Evolutionary conservation across 2,797 vertebrate species (phyloP).

Genomic region (Acomys russatus): DNA sequence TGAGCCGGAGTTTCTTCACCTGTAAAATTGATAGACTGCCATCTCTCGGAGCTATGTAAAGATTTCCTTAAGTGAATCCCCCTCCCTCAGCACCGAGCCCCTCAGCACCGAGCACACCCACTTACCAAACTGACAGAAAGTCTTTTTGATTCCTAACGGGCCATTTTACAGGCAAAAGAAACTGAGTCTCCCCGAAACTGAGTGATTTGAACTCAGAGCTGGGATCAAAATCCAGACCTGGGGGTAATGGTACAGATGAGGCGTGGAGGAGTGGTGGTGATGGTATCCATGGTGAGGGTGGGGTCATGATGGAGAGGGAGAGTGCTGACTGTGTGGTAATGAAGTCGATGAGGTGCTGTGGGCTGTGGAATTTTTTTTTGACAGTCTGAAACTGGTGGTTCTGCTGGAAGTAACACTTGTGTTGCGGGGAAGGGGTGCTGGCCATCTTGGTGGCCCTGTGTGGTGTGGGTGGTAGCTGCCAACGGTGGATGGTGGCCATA

Average conservation of each 20-base stretch:
- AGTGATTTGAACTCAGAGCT: background rate
- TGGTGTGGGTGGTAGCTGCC: background rate
- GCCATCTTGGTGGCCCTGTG: background rate
- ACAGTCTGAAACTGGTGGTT: background rate
- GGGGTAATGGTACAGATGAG: no score
- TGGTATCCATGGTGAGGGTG: background rate
- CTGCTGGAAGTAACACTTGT: background rate
- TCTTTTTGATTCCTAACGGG: no score
- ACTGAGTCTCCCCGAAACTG: background rate
- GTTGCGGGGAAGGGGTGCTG: background rate
- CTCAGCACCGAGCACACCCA: background rate
- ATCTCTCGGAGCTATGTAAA: background rate
- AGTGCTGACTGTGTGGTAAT: background rate
- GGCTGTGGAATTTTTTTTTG: background rate
- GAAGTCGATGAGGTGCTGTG: no score
- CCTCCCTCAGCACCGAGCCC: background rate
- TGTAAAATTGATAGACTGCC: background rate
- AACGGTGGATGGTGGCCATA: background rate
- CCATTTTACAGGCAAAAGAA: constrained; percentile 50
- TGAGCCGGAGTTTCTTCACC: constrained; percentile 50
- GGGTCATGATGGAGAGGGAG: no score
- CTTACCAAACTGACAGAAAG: background rate
- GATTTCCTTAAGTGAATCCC: background rate
- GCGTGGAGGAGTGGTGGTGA: background rate
- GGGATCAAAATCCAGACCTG: background rate